Percentiles rank a stretch among this genome's conserved stretches.
Conservation (phyloP, 2,113 vertebrate genomes). For the Nibea coibor region DNA sequence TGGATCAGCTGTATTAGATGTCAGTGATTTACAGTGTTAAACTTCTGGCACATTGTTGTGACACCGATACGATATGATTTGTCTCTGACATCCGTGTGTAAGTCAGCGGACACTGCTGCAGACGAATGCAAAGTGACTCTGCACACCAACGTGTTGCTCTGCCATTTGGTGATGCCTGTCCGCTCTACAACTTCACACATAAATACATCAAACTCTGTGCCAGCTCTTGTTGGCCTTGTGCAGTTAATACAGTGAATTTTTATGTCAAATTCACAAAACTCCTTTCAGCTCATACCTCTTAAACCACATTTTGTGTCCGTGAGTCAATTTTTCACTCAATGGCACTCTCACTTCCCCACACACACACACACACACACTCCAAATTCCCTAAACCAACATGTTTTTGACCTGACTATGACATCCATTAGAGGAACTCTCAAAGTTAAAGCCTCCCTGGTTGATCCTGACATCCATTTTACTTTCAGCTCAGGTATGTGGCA, state of each 20-base stretch:
- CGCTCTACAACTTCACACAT: too few species aligned
- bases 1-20: not conserved
- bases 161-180: too few species aligned
- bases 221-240: too few species aligned
- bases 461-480: conserved; percentile 58
- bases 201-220: too few species aligned
- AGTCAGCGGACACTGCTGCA: too few species aligned
- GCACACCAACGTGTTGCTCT: too few species aligned
- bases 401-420: conserved; percentile 51
- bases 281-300: not conserved
- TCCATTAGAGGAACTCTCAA: conserved; percentile 53
- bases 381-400: conserved; percentile 42
- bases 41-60: too few species aligned
- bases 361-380: conserved; percentile 1
- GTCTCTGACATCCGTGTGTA: too few species aligned
- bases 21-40: not conserved
- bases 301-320: not conserved
- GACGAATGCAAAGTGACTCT: too few species aligned
- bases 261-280: not conserved
- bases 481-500: conserved; percentile 65
- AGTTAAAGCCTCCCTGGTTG: conserved; percentile 40
- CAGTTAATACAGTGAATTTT: too few species aligned
- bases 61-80: too few species aligned
- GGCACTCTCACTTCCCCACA: not conserved
- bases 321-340: not conserved